Conservation (phyloP, 2,113 vertebrate genomes). For the Lipotes vexillifer region DNA sequence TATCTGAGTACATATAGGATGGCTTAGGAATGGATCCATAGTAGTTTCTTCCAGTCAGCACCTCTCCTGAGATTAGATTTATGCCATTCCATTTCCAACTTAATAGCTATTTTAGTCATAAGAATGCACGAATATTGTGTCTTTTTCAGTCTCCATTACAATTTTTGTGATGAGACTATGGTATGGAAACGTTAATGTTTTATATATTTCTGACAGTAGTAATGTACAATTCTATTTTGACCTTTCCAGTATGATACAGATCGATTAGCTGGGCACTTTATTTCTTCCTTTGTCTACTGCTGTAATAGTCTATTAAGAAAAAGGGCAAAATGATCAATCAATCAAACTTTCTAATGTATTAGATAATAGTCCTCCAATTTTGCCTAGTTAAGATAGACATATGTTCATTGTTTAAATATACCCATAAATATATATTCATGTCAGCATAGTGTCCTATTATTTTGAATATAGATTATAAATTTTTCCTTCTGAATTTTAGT, state of each 20-base stretch:
- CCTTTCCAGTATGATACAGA: conserved; percentile 37
- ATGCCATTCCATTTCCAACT: conserved; percentile 32
- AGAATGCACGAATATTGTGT: conserved; percentile 36
- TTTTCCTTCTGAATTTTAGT: conserved; percentile 23
- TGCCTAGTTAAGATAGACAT: background rate
- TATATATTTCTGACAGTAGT: conserved; percentile 46
- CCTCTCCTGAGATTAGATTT: conserved; percentile 40
- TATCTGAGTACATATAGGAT: background rate
- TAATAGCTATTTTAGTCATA: conserved; percentile 53
- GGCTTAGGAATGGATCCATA: conserved; percentile 16
- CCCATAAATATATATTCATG: background rate
- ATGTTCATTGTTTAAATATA: background rate
- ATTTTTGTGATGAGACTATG: conserved; percentile 54
- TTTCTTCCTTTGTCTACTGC: conserved; percentile 20
- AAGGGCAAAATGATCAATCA: conserved; percentile 37
- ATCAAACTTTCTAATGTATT: background rate
- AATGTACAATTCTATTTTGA: conserved; percentile 46
- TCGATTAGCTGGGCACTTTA: conserved; percentile 33
- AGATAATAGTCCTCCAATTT: background rate
- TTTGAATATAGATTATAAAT: background rate
- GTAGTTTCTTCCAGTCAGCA: conserved; percentile 34
- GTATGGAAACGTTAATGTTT: conserved; percentile 51
- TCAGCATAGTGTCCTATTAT: background rate
- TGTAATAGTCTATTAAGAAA: conserved; percentile 3
- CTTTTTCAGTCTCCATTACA: conserved; percentile 34